Conservation (phyloP, 2,797 vertebrate species). For the Pantherophis vulpinus region DNA sequence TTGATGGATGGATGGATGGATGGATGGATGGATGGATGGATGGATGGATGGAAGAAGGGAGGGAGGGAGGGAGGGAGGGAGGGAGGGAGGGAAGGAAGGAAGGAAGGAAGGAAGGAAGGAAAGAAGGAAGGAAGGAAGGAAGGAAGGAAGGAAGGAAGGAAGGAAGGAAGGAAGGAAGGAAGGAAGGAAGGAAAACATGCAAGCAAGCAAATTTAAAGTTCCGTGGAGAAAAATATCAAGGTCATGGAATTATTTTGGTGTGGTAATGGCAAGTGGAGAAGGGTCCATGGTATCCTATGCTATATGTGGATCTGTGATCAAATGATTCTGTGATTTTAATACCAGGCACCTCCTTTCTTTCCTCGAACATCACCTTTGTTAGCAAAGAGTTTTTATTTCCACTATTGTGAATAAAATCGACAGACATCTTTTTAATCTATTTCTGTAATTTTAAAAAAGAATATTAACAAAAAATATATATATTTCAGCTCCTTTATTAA, state of each 20-base stretch:
- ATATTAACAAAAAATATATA: not conserved
- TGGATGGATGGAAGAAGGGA: no score
- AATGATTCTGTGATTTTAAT: not conserved
- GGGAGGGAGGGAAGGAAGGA: no score
- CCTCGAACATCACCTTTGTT: not conserved
- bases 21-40: no score
- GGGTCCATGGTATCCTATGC: not conserved
- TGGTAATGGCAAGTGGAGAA: not conserved
- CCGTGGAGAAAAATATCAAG: not conserved
- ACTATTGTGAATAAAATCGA: not conserved
- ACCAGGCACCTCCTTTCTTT: not conserved
- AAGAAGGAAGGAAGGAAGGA: no score
- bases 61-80: no score
- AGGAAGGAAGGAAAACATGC: no score
- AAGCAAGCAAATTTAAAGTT: not conserved
- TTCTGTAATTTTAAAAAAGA: not conserved
- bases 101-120: no score
- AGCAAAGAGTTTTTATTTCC: not conserved
- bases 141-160: no score
- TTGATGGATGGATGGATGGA: no score
- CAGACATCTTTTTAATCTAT: not conserved
- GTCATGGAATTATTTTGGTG: not conserved
- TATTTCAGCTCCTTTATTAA: not conserved
- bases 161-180: no score
- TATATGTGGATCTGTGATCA: not conserved